These are phyloP conservation scores for Acanthis flammea DNA, from an alignment of 2,797 vertebrate genomes.

Conservation along the genomic window DNA sequence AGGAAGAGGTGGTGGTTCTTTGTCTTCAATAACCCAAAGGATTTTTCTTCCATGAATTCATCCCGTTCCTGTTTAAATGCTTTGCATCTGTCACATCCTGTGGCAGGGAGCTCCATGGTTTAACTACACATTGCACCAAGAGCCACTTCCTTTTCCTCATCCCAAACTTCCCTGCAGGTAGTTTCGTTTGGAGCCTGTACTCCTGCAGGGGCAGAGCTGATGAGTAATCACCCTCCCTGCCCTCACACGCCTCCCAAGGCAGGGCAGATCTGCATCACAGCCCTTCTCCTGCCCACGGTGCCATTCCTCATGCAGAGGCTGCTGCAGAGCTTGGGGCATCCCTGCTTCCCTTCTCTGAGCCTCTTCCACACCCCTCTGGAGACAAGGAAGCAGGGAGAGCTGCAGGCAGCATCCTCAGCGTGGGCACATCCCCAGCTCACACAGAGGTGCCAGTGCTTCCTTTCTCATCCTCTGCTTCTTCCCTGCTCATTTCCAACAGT, in stretches of 20 bases:
- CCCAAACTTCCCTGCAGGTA: conserved; percentile 11
- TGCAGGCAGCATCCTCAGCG: neutral
- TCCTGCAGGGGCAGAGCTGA: neutral
- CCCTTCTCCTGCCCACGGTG: neutral
- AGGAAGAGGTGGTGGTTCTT: conserved; percentile 3
- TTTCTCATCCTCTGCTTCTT: neutral
- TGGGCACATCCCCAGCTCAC: neutral
- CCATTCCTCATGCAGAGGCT: neutral
- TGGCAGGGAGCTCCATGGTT: neutral
- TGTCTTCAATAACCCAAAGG: conserved; percentile 22
- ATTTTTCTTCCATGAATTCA: conserved; percentile 62
- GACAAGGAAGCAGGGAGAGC: accelerated
- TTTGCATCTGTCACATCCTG: conserved; percentile 52
- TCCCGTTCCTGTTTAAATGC: conserved; percentile 35
- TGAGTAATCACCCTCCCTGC: neutral
- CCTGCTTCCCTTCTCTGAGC: neutral
- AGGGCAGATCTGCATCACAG: neutral
- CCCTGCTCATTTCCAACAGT: neutral
- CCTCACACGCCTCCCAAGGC: neutral
- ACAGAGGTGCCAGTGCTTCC: neutral
- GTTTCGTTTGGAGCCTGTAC: neutral
- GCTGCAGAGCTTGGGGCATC: neutral
- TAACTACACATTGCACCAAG: neutral
- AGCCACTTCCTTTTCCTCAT: conserved; percentile 36
- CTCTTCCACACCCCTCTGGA: neutral